Percentiles rank a stretch among this genome's conserved stretches.
Evolutionary conservation across 2,797 vertebrate genomes (phyloP).

Genomic region (Schizothorax lantsangensis): DNA sequence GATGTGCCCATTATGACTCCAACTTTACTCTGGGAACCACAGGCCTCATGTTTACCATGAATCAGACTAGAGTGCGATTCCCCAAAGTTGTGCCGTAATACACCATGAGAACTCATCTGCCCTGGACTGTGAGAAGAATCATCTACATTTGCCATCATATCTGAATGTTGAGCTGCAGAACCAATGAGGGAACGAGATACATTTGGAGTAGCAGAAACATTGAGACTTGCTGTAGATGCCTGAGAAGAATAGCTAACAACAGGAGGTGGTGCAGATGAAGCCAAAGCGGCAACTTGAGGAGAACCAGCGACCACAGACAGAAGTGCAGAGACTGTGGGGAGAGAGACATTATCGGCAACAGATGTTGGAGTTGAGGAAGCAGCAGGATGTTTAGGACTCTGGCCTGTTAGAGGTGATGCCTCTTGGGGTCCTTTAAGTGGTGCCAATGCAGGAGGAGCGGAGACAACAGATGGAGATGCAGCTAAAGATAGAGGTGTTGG

Average conservation of each 20-base stretch:
- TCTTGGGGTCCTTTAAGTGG: slow-evolving; percentile 45
- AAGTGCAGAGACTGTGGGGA: slow-evolving; percentile 55
- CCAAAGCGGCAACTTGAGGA: slow-evolving; percentile 47
- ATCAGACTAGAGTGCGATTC: slow-evolving; percentile 44
- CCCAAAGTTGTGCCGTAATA: slow-evolving; percentile 53
- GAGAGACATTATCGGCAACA: slow-evolving; percentile 35
- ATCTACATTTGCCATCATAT: slow-evolving; percentile 19
- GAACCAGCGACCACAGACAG: slow-evolving; percentile 44
- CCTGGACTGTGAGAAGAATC: slow-evolving; percentile 30
- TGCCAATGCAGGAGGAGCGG: slow-evolving; percentile 25
- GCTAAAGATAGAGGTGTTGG: slow-evolving; percentile 56
- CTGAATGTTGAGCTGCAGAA: background rate
- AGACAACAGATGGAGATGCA: slow-evolving; percentile 54
- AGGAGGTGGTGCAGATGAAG: slow-evolving; percentile 15
- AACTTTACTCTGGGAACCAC: slow-evolving; percentile 56
- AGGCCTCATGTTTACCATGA: slow-evolving; percentile 57
- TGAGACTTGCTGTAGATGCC: slow-evolving; percentile 12
- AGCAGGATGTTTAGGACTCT: slow-evolving; percentile 52
- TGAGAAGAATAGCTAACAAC: slow-evolving; percentile 33
- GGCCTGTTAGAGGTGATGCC: slow-evolving; percentile 36
- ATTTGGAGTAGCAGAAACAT: slow-evolving; percentile 21
- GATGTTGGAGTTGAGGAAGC: slow-evolving; percentile 41
- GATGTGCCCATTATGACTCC: slow-evolving; percentile 21
- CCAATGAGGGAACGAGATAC: slow-evolving; percentile 8
- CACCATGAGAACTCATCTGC: slow-evolving; percentile 40